Conservation (phyloP, 2,888 invertebrate species). For the Polylopha cassiicola region DNA sequence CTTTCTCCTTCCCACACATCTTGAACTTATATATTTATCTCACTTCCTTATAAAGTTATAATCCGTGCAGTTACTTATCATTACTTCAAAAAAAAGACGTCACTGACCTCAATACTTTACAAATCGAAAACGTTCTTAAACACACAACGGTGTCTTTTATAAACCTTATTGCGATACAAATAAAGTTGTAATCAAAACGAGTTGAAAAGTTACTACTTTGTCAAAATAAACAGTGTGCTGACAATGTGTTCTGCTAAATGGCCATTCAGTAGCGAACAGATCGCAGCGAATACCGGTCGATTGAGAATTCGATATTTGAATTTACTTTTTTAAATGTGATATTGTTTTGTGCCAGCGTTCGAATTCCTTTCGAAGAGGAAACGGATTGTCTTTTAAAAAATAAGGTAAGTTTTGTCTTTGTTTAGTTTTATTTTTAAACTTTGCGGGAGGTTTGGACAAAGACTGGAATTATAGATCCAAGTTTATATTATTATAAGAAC, state of each 20-base stretch:
- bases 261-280: slow-evolving; percentile 18
- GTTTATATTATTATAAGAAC: too few relatives aligned
- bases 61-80: slow-evolving; percentile 44
- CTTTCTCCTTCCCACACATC: slow-evolving; percentile 33
- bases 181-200: slow-evolving; percentile 1
- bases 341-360: slow-evolving; percentile 6
- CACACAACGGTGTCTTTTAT: neutral
- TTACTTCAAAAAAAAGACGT: slow-evolving; percentile 62
- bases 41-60: slow-evolving; percentile 54
- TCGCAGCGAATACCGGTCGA: slow-evolving; percentile 15
- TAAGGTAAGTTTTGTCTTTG: too few relatives aligned
- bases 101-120: slow-evolving; percentile 65
- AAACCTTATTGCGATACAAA: neutral
- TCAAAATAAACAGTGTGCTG: slow-evolving; percentile 17
- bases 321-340: slow-evolving; percentile 9
- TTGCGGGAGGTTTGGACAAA: too few relatives aligned
- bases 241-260: slow-evolving; percentile 21
- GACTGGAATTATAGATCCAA: too few relatives aligned
- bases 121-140: slow-evolving; percentile 7
- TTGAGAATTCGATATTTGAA: slow-evolving; percentile 18
- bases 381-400: too few relatives aligned
- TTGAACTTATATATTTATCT: slow-evolving; percentile 34
- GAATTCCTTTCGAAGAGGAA: slow-evolving; percentile 4
- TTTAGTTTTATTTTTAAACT: too few relatives aligned
- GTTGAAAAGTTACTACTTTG: slow-evolving; percentile 9